A percentile compares a stretch with the other conserved stretches of the same genome.
phyloP scores from a whole-genome alignment of 2,797 vertebrate species.

The Triplophysa yarkandensis region DNA sequence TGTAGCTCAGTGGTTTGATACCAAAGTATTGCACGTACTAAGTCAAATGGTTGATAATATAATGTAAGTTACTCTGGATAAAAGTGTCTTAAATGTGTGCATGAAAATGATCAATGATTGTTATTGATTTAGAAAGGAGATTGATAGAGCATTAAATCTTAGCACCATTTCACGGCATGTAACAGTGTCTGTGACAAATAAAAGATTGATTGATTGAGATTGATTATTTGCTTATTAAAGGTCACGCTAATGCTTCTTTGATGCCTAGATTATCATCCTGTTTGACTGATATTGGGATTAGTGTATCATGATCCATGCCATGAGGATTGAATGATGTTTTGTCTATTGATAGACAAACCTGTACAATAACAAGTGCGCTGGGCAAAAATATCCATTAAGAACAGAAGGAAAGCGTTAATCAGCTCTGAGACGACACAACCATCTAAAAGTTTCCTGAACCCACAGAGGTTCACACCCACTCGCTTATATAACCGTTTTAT shows the following conservation, averaged over 20 bases:
- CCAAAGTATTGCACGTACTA: too few relatives aligned
- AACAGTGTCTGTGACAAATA: too few relatives aligned
- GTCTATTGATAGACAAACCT: background rate
- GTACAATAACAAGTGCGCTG: background rate
- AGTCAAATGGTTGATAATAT: too few relatives aligned
- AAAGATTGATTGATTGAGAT: too few relatives aligned
- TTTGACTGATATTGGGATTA: conserved; percentile 15
- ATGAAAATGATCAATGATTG: too few relatives aligned
- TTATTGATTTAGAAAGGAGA: too few relatives aligned
- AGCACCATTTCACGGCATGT: too few relatives aligned
- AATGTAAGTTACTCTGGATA: too few relatives aligned
- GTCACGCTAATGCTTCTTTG: conserved; percentile 51
- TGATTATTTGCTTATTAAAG: conserved; percentile 60
- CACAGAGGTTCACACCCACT: conserved; percentile 3
- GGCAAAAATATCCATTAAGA: conserved; percentile 18
- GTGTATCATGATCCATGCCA: background rate
- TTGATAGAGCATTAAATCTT: too few relatives aligned
- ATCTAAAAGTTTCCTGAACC: conserved; percentile 8
- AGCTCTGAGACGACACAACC: conserved; percentile 16
- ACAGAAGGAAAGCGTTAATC: conserved; percentile 6
- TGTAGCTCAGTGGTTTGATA: too few relatives aligned
- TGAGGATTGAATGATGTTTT: conserved; percentile 2
- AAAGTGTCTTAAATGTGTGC: too few relatives aligned
- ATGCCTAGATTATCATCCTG: conserved; percentile 46
- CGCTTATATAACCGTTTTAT: background rate